Evolutionary conservation across 2,888 invertebrate species (phyloP).

Genomic region (Phaonia tiefii): DNA sequence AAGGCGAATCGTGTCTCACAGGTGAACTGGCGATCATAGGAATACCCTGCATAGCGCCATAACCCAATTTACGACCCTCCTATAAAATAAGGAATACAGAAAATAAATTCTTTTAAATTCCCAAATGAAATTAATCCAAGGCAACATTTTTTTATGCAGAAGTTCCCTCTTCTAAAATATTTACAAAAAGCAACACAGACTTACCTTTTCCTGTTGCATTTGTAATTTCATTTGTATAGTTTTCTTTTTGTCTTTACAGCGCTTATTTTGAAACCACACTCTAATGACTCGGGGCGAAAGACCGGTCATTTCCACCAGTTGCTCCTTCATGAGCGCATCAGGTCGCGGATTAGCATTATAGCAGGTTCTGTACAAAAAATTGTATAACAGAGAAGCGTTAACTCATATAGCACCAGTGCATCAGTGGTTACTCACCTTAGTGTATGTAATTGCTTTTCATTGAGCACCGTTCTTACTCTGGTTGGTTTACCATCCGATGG

Average conservation of each 20-base stretch:
- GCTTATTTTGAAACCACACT: constrained; percentile 99
- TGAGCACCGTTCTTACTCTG: constrained; percentile 98
- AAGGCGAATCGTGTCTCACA: constrained; percentile 92
- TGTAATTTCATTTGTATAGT: constrained; percentile 98
- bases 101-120: constrained; percentile 31
- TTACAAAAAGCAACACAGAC: too few species aligned
- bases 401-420: not conserved
- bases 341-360: constrained; percentile 99
- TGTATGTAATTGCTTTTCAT: constrained; percentile 98
- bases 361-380: constrained; percentile 86
- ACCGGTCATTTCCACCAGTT: constrained; percentile 99
- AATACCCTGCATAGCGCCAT: constrained; percentile 97
- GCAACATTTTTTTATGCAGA: too few species aligned
- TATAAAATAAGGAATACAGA: constrained; percentile 46
- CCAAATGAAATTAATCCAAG: not conserved
- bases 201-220: constrained; percentile 98
- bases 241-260: constrained; percentile 98
- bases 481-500: constrained; percentile 95
- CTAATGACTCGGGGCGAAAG: constrained; percentile 98
- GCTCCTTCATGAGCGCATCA: constrained; percentile 99
- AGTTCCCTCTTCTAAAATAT: too few species aligned
- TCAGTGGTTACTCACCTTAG: constrained; percentile 83
- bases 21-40: constrained; percentile 98
- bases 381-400: not conserved
- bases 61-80: constrained; percentile 92